phyloP scores from a whole-genome alignment of 2,113 vertebrate species.

The Calidris pygmaea region DNA sequence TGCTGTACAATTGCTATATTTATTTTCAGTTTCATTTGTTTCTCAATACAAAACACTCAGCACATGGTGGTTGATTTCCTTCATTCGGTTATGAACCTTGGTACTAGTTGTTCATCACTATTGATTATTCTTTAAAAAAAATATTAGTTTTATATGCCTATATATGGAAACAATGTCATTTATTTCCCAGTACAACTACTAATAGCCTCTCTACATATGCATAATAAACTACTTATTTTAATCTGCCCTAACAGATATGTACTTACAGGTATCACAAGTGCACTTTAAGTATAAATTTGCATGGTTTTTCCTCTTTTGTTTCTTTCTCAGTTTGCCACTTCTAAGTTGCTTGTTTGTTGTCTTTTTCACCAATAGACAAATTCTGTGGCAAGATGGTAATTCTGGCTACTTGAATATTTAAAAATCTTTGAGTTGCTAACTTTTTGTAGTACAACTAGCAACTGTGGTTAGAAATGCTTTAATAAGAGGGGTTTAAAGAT shows the following conservation, averaged over 20 bases:
- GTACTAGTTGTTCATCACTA: neutral
- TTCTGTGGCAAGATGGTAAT: neutral
- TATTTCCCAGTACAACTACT: conserved; percentile 30
- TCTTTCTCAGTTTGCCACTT: neutral
- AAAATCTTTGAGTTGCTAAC: neutral
- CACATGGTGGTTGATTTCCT: neutral
- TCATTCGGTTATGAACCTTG: neutral
- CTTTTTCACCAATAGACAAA: neutral
- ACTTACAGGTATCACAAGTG: neutral
- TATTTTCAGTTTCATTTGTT: neutral
- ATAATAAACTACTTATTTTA: conserved; percentile 26
- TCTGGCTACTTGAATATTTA: neutral
- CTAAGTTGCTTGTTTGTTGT: neutral
- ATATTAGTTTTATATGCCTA: neutral
- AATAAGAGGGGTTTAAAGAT: neutral
- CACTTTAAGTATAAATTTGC: neutral
- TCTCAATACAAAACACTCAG: neutral
- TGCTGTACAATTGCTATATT: neutral
- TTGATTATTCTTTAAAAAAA: neutral
- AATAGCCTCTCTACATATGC: neutral
- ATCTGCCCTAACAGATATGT: neutral
- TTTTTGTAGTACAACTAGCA: neutral
- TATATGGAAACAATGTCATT: neutral
- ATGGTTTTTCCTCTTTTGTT: neutral
- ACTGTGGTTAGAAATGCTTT: neutral